Conservation (phyloP, 2,113 vertebrate species). For the Micronycteris hirsuta region DNA sequence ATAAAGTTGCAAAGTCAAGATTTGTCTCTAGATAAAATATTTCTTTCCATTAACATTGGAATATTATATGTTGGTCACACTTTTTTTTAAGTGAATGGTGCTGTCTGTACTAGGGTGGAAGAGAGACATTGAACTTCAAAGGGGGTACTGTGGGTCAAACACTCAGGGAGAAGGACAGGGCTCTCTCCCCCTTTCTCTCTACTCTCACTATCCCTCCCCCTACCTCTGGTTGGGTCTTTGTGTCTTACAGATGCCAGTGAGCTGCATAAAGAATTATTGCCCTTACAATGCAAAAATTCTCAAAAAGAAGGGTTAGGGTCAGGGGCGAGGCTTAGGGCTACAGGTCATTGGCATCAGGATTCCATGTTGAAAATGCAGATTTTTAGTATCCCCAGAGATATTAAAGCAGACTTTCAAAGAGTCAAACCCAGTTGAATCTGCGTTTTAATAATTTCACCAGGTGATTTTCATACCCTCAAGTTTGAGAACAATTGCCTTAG, state of each 20-base stretch:
- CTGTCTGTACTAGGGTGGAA: neutral
- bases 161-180: neutral
- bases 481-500: neutral
- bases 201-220: neutral
- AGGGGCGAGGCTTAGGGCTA: neutral
- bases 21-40: neutral
- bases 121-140: neutral
- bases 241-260: neutral
- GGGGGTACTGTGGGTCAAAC: neutral
- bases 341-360: neutral
- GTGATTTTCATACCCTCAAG: neutral
- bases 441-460: neutral
- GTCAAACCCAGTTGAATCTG: neutral
- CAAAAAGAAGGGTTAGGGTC: neutral
- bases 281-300: neutral
- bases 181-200: neutral
- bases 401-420: neutral
- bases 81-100: neutral
- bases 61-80: neutral
- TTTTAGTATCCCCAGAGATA: neutral
- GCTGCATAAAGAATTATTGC: neutral
- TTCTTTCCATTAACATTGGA: neutral
- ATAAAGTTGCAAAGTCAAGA: neutral
- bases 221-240: neutral
- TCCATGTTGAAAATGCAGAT: neutral